Conservation (phyloP, 2,113 vertebrate genomes). For the Pristiophorus japonicus region DNA sequence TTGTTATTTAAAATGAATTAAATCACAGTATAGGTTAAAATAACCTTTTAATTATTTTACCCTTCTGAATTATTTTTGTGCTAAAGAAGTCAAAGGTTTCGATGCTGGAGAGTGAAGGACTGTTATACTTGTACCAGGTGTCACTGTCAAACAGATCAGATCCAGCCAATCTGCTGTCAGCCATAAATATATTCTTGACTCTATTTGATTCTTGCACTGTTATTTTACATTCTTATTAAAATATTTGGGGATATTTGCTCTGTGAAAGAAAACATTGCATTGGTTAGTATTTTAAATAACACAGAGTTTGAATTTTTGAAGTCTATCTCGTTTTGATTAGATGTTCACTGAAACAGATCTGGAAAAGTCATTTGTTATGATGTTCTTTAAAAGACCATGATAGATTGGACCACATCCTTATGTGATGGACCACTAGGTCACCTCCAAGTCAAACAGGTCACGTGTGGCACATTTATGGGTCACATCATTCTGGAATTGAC, state of each 20-base stretch:
- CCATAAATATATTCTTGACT: not conserved
- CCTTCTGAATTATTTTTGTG: not conserved
- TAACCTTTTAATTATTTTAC: not conserved
- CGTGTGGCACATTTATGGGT: slow-evolving; percentile 45
- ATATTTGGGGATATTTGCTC: not conserved
- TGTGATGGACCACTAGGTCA: slow-evolving; percentile 47
- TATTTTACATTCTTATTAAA: not conserved
- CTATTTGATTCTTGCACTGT: not conserved
- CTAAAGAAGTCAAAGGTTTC: not conserved
- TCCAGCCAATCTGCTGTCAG: not conserved
- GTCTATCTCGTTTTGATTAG: slow-evolving; percentile 20
- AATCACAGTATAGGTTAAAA: not conserved
- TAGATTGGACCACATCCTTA: slow-evolving; percentile 44
- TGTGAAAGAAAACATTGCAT: not conserved
- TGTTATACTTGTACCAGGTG: not conserved
- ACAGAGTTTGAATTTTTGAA: slow-evolving; percentile 38
- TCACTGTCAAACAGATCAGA: not conserved
- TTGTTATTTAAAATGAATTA: not conserved
- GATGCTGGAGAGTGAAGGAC: not conserved
- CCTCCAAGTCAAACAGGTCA: slow-evolving; percentile 45
- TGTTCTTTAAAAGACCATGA: slow-evolving; percentile 41
- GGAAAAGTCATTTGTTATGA: slow-evolving; percentile 50
- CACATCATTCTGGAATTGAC: slow-evolving; percentile 47
- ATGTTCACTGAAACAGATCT: slow-evolving; percentile 29
- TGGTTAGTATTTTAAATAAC: slow-evolving; percentile 35